A percentile compares a stretch with the other conserved stretches of the same genome.
Conservation (phyloP, 1,140 invertebrate genomes). For the Aethina tumida region DNA sequence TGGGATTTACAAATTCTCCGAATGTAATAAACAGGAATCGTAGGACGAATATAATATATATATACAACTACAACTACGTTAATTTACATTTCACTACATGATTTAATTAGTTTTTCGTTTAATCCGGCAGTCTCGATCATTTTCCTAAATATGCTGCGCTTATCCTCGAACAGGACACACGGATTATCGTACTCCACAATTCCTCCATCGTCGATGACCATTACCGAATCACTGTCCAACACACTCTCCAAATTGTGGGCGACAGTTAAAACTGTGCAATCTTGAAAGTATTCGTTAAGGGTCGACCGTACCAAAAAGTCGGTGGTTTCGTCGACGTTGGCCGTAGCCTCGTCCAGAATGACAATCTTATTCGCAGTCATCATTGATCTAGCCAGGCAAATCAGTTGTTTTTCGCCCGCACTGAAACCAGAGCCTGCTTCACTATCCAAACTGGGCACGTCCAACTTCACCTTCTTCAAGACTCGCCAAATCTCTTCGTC, state of each 20-base stretch:
- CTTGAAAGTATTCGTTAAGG: constrained; percentile 53
- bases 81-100: constrained; percentile 6
- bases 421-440: constrained; percentile 59
- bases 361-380: constrained; percentile 64
- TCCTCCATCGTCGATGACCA: constrained; percentile 58
- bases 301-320: constrained; percentile 59
- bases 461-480: constrained; percentile 29
- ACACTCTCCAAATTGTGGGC: constrained; percentile 74
- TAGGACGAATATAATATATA: no score
- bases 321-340: constrained; percentile 59
- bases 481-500: constrained; percentile 37
- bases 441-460: constrained; percentile 20
- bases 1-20: constrained; percentile 1
- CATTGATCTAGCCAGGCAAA: constrained; percentile 69
- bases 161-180: constrained; percentile 48
- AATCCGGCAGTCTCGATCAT: constrained; percentile 53
- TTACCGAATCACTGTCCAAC: constrained; percentile 63
- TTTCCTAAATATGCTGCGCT: constrained; percentile 49
- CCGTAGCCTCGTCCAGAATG: constrained; percentile 66
- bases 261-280: constrained; percentile 71
- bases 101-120: not conserved
- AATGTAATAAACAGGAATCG: not conserved
- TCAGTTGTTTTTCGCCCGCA: constrained; percentile 66
- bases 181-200: constrained; percentile 64
- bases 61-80: constrained; percentile 5